Conservation (phyloP, 2,113 vertebrate species). For the Tetrao urogallus region DNA sequence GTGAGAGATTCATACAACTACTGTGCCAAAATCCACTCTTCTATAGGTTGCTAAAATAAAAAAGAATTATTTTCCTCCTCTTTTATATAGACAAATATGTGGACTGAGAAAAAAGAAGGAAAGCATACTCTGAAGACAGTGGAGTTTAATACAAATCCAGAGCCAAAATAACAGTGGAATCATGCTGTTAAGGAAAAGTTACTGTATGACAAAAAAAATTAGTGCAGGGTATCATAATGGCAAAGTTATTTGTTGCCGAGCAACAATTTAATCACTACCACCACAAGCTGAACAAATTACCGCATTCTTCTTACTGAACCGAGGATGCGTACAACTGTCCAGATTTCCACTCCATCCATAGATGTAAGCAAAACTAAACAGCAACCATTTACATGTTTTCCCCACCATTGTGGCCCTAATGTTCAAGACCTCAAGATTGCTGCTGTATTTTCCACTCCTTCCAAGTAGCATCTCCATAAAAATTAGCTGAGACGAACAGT, state of each 20-base stretch:
- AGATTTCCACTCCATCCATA: not conserved
- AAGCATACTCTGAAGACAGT: not conserved
- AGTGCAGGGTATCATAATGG: constrained; percentile 8
- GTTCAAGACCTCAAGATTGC: not conserved
- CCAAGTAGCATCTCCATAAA: constrained; percentile 11
- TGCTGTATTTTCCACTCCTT: not conserved
- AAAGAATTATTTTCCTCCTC: no score
- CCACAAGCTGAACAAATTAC: constrained; percentile 44
- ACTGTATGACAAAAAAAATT: constrained; percentile 37
- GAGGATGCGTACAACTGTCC: not conserved
- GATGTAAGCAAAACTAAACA: constrained; percentile 24
- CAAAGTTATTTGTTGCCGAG: not conserved
- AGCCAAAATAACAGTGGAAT: not conserved
- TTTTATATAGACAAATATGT: not conserved
- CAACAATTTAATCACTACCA: constrained; percentile 33
- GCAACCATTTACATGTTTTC: not conserved
- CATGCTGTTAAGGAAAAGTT: not conserved
- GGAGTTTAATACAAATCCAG: not conserved
- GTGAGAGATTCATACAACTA: no score
- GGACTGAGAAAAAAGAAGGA: not conserved
- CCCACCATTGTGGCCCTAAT: constrained; percentile 18
- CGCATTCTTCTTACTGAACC: constrained; percentile 13
- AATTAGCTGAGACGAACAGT: not conserved
- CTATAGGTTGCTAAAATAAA: no score
- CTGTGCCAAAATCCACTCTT: no score